These are phyloP conservation scores for Meghimatium bilineatum DNA, from an alignment of 2,888 invertebrate genomes.

Conservation along the genomic window DNA sequence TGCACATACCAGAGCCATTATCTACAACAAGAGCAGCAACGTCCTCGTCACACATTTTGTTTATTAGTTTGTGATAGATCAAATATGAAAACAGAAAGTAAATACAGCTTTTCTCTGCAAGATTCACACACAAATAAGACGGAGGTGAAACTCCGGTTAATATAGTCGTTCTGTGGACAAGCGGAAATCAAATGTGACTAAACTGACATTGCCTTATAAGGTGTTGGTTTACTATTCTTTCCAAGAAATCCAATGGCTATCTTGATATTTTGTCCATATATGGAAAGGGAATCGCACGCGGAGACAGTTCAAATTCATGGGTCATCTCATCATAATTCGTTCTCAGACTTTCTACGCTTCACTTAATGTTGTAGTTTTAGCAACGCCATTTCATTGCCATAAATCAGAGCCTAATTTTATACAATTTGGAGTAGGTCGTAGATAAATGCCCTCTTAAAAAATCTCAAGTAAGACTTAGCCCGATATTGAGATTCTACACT, in stretches of 20 bases:
- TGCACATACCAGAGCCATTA: conserved; percentile 86
- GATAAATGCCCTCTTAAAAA: no score
- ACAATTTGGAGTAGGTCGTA: no score
- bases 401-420: no score
- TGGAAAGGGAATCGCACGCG: neutral
- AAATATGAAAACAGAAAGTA: neutral
- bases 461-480: no score
- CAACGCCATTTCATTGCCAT: no score
- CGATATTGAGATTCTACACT: no score
- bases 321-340: neutral
- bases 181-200: neutral
- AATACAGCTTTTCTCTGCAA: neutral
- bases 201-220: conserved; percentile 4
- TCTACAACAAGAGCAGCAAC: conserved; percentile 53
- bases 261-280: neutral
- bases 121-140: neutral
- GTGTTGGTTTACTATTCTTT: conserved; percentile 9
- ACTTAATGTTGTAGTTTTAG: no score
- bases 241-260: conserved; percentile 15
- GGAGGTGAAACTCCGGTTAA: neutral
- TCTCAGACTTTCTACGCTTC: no score
- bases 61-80: conserved; percentile 21
- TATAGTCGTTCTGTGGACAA: neutral
- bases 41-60: conserved; percentile 55
- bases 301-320: neutral